Evolutionary conservation across 2,888 invertebrate genomes (phyloP).

Genomic region (Sinodicranocentrus sp.): DNA sequence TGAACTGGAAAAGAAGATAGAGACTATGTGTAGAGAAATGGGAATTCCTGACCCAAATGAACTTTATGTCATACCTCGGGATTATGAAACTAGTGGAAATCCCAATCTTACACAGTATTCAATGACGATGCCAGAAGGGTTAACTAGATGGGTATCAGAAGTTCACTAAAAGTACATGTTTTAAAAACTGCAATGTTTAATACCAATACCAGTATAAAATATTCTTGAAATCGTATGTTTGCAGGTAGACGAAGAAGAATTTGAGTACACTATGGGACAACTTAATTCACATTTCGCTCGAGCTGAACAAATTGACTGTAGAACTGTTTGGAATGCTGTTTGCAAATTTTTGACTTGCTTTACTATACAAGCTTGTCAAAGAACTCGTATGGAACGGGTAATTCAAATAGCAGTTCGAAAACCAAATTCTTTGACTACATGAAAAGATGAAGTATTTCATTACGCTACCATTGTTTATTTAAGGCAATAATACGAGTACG

Average conservation of each 20-base stretch:
- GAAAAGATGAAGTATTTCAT: background rate
- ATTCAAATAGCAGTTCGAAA: background rate
- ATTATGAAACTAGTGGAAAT: slow-evolving; percentile 31
- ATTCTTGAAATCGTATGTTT: background rate
- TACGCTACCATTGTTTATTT: background rate
- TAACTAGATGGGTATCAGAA: slow-evolving; percentile 38
- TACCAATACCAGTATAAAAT: background rate
- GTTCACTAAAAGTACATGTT: background rate
- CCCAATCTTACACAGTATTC: slow-evolving; percentile 42
- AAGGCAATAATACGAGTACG: slow-evolving; percentile 40
- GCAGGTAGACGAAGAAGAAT: slow-evolving; percentile 52
- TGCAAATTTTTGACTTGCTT: slow-evolving; percentile 54
- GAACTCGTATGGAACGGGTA: slow-evolving; percentile 34
- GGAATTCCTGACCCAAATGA: slow-evolving; percentile 49
- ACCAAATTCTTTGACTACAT: background rate
- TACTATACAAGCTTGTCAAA: slow-evolving; percentile 24
- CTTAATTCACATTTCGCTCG: slow-evolving; percentile 38
- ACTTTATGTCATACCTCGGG: slow-evolving; percentile 36
- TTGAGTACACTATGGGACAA: slow-evolving; percentile 47
- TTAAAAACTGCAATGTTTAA: background rate
- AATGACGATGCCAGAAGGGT: slow-evolving; percentile 35
- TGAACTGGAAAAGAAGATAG: slow-evolving; percentile 34
- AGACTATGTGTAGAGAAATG: slow-evolving; percentile 29
- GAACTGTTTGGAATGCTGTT: slow-evolving; percentile 29
- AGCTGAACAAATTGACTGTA: slow-evolving; percentile 36